Base-by-base conservation (phyloP, 2,797 vertebrate genomes). In the Nyctalus aviator region DNA sequence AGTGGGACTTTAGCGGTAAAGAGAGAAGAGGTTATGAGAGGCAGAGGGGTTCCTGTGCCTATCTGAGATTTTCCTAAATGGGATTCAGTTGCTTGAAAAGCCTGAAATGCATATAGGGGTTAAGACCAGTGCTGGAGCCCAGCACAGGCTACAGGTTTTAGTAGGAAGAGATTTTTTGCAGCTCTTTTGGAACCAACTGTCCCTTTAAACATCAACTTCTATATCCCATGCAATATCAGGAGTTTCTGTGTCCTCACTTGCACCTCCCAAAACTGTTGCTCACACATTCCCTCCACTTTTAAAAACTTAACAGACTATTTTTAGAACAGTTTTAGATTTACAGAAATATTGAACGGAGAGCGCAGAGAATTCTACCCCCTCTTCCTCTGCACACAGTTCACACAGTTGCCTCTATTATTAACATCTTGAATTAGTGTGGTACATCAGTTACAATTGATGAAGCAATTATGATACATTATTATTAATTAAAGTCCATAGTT, bases 251-350 rank as follows among this genome's bases (percentile, higher is more conserved):
- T 76, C 32, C 68, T 85, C 37, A 72, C 32, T 84, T 73, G 75
- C 55, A 66, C 23, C 59, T 91, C 93, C 25, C 8, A 88, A 68
- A 71, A 81, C 30, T 44, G 20, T 81, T 96, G 94, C 8, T 66
- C 44, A 71, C 41, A 76, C 25, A 84, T 94, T 30, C 30, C 46
- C 25, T 91, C 41, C 55, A 57, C 41, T 93, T 73, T 88, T 48
- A 21, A 91, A 89, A 88, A 53, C 76, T 32, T 66, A 89, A 73
- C 73, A 46, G 37, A 30, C 46, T 48, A 46, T 66, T 64, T 93
- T 91, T 50, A 81, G 15, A 89, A 13, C 13, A 32, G 10, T 76
- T 91, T 81, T 71, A 87, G 57, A 62, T 93, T 93, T 88, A 59
- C 32, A 75, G 68, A 82, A 93, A 88, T 69, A 55, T n/a, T 41